Percentiles rank a stretch among this genome's conserved stretches.
These are phyloP conservation scores for Acestrorhynchus altus DNA, from an alignment of 2,797 vertebrate species.

Conservation along the genomic window DNA sequence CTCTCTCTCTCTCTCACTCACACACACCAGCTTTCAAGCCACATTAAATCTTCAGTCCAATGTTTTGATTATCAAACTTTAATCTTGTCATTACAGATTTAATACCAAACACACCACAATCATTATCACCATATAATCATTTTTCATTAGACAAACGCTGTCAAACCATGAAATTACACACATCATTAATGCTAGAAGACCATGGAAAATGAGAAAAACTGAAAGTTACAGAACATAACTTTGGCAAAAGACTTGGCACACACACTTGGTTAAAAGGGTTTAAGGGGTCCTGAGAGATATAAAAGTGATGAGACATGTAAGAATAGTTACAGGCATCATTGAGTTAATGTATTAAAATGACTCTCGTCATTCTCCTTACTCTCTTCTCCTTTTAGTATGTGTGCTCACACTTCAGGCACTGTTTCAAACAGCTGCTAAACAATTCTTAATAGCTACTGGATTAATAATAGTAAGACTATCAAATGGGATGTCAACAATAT, in stretches of 20 bases:
- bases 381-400: not conserved
- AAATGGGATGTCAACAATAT: too few relatives aligned
- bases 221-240: slow-evolving; percentile 9
- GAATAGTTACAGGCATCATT: not conserved
- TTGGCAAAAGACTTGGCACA: slow-evolving; percentile 24
- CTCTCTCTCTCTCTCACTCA: not conserved
- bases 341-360: not conserved
- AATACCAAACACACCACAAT: slow-evolving; percentile 17
- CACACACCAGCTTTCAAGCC: slow-evolving; percentile 2
- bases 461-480: too few relatives aligned
- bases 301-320: not conserved
- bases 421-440: not conserved
- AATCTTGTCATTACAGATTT: slow-evolving; percentile 30
- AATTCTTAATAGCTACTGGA: too few relatives aligned
- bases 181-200: slow-evolving; percentile 14
- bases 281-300: not conserved
- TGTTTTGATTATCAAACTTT: slow-evolving; percentile 39
- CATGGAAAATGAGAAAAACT: not conserved
- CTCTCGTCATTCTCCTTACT: not conserved
- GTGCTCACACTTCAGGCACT: not conserved
- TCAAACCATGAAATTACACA: slow-evolving; percentile 41
- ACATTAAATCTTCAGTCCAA: slow-evolving; percentile 1
- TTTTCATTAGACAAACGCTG: slow-evolving; percentile 41
- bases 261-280: not conserved
- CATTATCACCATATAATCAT: slow-evolving; percentile 24